Conservation (phyloP, 2,113 vertebrate genomes). For the Rhadina sibilatrix region DNA sequence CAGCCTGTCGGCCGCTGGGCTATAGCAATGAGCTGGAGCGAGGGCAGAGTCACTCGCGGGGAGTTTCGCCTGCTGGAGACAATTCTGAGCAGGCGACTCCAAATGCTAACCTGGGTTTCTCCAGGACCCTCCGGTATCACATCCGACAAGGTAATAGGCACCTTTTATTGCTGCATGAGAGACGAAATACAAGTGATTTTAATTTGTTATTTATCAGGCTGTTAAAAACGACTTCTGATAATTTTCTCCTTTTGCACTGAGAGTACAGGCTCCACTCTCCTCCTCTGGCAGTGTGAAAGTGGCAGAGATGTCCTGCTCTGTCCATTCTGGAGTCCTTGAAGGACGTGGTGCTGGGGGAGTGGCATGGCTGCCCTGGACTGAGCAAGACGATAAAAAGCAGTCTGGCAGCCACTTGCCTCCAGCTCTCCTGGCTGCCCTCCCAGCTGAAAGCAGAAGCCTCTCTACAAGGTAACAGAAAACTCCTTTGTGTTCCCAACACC, state of each 20-base stretch:
- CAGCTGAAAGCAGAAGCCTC: neutral
- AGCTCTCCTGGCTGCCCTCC: neutral
- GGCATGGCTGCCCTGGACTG: neutral
- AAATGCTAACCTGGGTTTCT: neutral
- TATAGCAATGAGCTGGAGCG: neutral
- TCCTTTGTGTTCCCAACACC: neutral
- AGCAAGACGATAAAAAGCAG: neutral
- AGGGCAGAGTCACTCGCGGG: neutral
- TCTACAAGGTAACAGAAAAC: neutral
- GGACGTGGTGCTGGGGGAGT: neutral
- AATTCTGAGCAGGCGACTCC: neutral
- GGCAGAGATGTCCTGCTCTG: neutral
- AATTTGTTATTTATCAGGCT: neutral
- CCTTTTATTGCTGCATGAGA: neutral
- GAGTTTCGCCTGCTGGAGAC: neutral
- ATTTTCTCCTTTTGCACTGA: neutral
- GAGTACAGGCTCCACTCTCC: neutral
- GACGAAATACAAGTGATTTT: neutral
- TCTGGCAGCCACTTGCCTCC: neutral
- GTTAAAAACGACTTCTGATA: neutral
- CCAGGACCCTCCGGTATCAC: neutral
- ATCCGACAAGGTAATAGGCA: neutral
- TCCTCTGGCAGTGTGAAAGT: neutral
- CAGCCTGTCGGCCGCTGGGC: neutral
- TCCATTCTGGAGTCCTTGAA: neutral